Evolutionary conservation across 2,113 vertebrate species (phyloP).

Genomic region (Mesocricetus auratus): DNA sequence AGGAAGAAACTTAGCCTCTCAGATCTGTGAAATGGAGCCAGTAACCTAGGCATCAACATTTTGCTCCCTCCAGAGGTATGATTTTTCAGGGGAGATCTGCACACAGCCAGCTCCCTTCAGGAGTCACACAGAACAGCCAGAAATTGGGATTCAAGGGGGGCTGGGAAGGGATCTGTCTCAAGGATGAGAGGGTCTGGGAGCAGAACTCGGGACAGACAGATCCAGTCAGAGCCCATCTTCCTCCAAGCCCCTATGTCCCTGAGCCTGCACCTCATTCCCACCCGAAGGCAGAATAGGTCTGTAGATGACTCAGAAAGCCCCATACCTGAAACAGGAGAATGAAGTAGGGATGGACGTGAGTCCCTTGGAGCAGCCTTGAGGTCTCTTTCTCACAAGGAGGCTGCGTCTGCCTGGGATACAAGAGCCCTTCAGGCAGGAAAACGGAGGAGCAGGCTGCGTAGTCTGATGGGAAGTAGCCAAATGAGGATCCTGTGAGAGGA

Average conservation of each 20-base stretch:
- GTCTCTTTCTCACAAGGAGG: not conserved
- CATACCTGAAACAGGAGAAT: not conserved
- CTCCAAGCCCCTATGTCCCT: not conserved
- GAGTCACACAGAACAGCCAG: not conserved
- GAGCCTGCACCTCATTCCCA: not conserved
- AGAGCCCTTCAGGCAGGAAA: constrained; percentile 41
- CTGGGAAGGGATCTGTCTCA: too few relatives aligned
- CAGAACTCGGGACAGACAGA: not conserved
- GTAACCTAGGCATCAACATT: not conserved
- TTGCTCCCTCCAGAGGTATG: not conserved
- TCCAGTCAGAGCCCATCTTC: not conserved
- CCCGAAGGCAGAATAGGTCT: not conserved
- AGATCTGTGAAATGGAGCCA: not conserved
- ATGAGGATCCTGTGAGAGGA: not conserved
- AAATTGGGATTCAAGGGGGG: not conserved
- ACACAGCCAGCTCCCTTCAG: rapidly evolving
- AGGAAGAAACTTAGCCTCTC: constrained; percentile 21
- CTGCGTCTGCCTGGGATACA: not conserved
- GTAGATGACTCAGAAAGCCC: not conserved
- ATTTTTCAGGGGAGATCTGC: not conserved
- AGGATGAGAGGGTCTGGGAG: not conserved
- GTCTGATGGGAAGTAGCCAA: not conserved
- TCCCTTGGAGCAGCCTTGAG: not conserved
- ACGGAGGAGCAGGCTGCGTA: not conserved
- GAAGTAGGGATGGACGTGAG: rapidly evolving